Evolutionary conservation across 2,888 invertebrate genomes (phyloP).

Genomic region (Scaptomyza polygonia): DNA sequence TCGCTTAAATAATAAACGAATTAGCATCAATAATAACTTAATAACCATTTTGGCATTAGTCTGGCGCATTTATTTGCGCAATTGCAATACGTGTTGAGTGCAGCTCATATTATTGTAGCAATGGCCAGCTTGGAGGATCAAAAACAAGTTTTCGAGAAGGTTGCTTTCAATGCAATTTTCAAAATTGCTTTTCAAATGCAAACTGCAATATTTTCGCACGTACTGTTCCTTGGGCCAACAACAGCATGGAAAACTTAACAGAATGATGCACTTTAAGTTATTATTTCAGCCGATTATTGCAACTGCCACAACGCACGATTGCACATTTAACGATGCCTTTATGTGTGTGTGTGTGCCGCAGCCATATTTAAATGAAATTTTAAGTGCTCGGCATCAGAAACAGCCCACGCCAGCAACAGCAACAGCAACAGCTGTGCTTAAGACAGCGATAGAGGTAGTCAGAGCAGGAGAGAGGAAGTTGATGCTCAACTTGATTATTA

Average conservation of each 20-base stretch:
- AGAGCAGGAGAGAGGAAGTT: not conserved
- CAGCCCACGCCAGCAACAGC: slow-evolving; percentile 15
- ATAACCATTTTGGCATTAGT: not conserved
- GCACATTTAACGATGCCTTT: slow-evolving; percentile 68
- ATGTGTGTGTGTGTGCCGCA: slow-evolving; percentile 38
- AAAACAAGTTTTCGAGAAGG: slow-evolving; percentile 16
- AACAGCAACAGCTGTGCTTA: slow-evolving; percentile 7
- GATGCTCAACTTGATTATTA: slow-evolving; percentile 67
- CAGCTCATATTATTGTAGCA: not conserved
- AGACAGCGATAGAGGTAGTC: slow-evolving; percentile 11
- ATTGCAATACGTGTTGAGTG: slow-evolving; percentile 8
- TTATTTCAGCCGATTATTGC: slow-evolving; percentile 75
- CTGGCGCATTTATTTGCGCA: not conserved
- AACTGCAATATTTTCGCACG: slow-evolving; percentile 55
- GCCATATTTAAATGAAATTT: slow-evolving; percentile 75
- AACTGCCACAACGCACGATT: slow-evolving; percentile 70
- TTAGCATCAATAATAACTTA: not conserved
- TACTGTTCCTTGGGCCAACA: slow-evolving; percentile 29
- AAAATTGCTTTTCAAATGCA: slow-evolving; percentile 40
- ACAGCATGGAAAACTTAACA: slow-evolving; percentile 49
- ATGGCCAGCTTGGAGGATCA: slow-evolving; percentile 7
- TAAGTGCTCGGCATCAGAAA: slow-evolving; percentile 60
- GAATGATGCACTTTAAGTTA: slow-evolving; percentile 76
- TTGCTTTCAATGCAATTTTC: slow-evolving; percentile 35
- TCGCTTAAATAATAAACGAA: not conserved